Conservation (phyloP, 2,797 vertebrate genomes). For the Semotilus atromaculatus region DNA sequence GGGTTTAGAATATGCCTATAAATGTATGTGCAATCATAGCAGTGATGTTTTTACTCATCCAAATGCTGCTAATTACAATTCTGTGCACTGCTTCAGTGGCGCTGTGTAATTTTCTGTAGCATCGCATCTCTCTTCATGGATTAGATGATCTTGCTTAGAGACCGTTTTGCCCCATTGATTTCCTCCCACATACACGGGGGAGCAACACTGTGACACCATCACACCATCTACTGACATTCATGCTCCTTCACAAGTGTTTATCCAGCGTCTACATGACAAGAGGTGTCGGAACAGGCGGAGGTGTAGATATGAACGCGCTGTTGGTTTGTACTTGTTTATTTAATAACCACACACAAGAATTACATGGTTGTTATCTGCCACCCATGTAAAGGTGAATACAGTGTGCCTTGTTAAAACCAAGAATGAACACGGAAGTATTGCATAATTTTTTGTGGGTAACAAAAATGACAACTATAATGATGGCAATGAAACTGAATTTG, state of each 20-base stretch:
- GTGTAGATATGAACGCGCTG: constrained; percentile 27
- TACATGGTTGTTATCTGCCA: constrained; percentile 12
- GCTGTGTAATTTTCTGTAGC: constrained; percentile 47
- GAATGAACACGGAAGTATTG: not conserved
- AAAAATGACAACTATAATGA: not conserved
- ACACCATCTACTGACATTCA: constrained; percentile 27
- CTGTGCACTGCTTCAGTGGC: constrained; percentile 32
- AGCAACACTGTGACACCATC: constrained; percentile 30
- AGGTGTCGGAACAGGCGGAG: constrained; percentile 22
- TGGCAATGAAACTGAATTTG: not conserved
- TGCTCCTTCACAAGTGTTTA: constrained; percentile 38
- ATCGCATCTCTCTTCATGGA: constrained; percentile 47
- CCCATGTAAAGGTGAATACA: constrained; percentile 22
- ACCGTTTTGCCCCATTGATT: constrained; percentile 48
- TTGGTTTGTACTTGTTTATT: constrained; percentile 28
- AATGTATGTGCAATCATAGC: not conserved
- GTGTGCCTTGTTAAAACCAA: not conserved
- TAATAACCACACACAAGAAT: constrained; percentile 21
- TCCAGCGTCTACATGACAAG: constrained; percentile 22
- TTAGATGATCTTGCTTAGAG: constrained; percentile 41
- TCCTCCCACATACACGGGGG: constrained; percentile 51
- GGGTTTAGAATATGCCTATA: not conserved
- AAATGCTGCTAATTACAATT: constrained; percentile 18
- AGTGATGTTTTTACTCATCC: not conserved
- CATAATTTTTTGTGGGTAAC: not conserved